Evolutionary conservation across 2,113 vertebrate genomes (phyloP), one percentile per base, ranked within the genome.

Genomic region (Zapus hudsonius): DNA sequence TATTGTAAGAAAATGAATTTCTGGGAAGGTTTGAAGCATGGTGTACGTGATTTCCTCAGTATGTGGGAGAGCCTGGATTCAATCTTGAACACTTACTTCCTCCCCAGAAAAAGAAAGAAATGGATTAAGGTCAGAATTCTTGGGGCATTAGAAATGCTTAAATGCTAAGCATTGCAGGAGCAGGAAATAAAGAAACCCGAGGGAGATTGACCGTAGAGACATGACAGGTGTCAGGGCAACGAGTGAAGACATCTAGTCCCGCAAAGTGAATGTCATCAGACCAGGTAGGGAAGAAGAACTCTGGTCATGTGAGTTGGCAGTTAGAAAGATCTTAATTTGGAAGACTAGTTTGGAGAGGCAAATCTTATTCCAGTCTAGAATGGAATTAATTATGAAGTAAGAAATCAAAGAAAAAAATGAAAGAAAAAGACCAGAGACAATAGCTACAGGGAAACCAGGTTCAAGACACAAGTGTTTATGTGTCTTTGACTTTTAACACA

Each of bases 341-440:
- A 72, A 70, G 22, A 47, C 4, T 20, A 2, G 12, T 12, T 80
- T 40, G 17, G 33, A 40, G 31, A 64, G 1, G 2, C 29, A 7
- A 55, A 63, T 0, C 22, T 20, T 44, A 16, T 88, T 89, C 75
- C 40, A 55, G 2, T 31, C 20, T 83, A 33, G 12, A 93, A 40
- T 19, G 27, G 33, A 79, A 78, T 72, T 76, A 75, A 23, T 36
- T 33, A 19, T 66, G 70, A 89, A 73, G 20, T n/a, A 55, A 83
- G 63, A 92, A 92, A 64, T 0, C n/a, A 75, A 23, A 78, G n/a
- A 40, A 22, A 66, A 63, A 78, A 82, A n/a, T 3, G 80, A 91
- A 70, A 42, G 12, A 16, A 16, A 76, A 22, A 2, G 33, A 38
- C n/a, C n/a, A n/a, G n/a, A n/a, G n/a, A n/a, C n/a, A 33, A 47